Conservation (phyloP, 1,140 invertebrate genomes). For the Heliconius hewitsoni region DNA sequence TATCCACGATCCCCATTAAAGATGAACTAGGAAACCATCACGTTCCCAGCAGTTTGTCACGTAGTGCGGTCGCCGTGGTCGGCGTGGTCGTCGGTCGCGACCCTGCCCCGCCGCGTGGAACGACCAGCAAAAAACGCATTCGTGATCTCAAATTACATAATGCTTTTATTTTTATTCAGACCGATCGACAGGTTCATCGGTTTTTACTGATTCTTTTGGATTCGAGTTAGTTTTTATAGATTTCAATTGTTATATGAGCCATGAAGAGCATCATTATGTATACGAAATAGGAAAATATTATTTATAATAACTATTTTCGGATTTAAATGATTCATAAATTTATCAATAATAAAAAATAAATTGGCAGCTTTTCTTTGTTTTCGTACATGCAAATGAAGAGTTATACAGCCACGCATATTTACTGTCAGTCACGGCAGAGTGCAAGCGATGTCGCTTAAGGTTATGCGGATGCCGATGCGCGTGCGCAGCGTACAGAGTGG, state of each 20-base stretch:
- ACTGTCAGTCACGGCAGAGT: slow-evolving; percentile 31
- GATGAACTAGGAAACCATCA: slow-evolving; percentile 52
- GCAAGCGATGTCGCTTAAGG: slow-evolving; percentile 55
- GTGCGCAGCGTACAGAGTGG: slow-evolving; percentile 55
- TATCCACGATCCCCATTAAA: slow-evolving; percentile 34
- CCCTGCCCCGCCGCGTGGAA: slow-evolving; percentile 60
- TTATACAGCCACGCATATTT: background rate
- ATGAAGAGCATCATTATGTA: background rate
- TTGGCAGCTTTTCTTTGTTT: background rate
- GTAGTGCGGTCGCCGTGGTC: slow-evolving; percentile 51
- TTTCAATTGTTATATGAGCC: background rate
- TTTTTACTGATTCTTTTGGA: slow-evolving; percentile 30
- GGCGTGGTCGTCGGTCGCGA: slow-evolving; percentile 51
- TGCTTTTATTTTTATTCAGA: slow-evolving; percentile 55
- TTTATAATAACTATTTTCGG: too few relatives aligned
- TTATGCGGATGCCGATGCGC: slow-evolving; percentile 65
- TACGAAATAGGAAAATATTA: too few relatives aligned
- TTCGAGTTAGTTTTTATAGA: background rate
- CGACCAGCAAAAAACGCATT: slow-evolving; percentile 60
- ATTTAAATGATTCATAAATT: background rate
- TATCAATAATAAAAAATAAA: background rate
- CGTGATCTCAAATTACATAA: slow-evolving; percentile 63
- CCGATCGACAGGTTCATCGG: slow-evolving; percentile 52
- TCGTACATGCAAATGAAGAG: slow-evolving; percentile 4
- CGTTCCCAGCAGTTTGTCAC: slow-evolving; percentile 61